Evolutionary conservation across 2,113 vertebrate species (phyloP).

Genomic region (Odocoileus virginianus): DNA sequence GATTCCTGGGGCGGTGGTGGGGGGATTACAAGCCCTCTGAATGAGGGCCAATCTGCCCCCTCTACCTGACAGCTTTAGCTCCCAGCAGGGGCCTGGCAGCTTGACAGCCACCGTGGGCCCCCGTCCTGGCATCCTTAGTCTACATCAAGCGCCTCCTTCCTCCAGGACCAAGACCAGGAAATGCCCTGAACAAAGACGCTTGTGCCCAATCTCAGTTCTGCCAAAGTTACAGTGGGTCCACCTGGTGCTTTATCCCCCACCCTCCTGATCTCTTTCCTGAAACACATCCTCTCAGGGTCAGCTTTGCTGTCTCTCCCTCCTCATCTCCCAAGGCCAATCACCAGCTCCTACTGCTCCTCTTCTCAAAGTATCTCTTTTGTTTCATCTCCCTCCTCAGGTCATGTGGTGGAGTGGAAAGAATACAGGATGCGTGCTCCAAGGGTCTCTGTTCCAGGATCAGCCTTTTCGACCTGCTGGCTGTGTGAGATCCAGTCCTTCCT

Average conservation of each 20-base stretch:
- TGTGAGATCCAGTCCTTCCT: neutral
- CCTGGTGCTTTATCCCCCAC: neutral
- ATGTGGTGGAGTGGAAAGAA: neutral
- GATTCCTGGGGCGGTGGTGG: neutral
- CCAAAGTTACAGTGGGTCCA: neutral
- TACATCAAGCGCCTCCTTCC: constrained; percentile 35
- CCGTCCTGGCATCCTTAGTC: constrained; percentile 8
- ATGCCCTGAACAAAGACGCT: constrained; percentile 26
- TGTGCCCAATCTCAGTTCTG: neutral
- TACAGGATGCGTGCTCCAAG: neutral
- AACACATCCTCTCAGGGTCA: neutral
- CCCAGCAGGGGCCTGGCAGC: constrained; percentile 53
- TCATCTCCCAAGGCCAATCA: neutral
- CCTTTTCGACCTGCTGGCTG: neutral
- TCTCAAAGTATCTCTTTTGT: neutral
- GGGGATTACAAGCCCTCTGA: constrained; percentile 32
- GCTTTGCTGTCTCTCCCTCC: neutral
- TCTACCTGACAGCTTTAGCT: constrained; percentile 70
- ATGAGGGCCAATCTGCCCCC: constrained; percentile 56
- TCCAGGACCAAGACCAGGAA: constrained; percentile 29
- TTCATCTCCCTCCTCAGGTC: neutral
- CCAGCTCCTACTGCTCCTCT: neutral
- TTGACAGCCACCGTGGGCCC: neutral
- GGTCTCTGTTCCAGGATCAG: neutral
- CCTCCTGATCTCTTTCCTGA: neutral